A percentile compares a stretch with the other conserved stretches of the same genome.
Evolutionary conservation across 2,113 vertebrate species (phyloP).

Genomic region (Pseudopipra pipra): DNA sequence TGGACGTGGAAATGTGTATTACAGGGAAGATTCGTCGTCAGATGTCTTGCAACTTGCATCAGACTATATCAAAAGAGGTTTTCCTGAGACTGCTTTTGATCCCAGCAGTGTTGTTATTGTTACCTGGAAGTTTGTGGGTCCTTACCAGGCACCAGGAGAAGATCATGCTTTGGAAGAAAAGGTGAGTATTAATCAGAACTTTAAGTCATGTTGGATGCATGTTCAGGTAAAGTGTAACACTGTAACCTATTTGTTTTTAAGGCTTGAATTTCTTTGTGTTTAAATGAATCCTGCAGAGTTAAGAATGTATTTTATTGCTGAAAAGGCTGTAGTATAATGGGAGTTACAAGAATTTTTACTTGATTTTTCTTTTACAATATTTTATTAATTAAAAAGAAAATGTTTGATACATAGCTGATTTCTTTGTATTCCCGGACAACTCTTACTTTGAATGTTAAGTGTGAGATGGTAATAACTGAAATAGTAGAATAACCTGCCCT

Average conservation of each 20-base stretch:
- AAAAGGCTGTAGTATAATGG: background rate
- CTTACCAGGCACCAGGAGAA: constrained; percentile 59
- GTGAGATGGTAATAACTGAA: background rate
- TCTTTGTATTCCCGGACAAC: background rate
- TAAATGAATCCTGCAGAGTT: background rate
- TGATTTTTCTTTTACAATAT: background rate
- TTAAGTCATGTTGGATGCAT: background rate
- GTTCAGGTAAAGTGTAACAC: background rate
- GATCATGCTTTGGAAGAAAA: constrained; percentile 66
- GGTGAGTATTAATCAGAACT: constrained; percentile 62
- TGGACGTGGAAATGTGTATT: constrained; percentile 82
- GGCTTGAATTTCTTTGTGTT: background rate
- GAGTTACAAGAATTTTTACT: background rate
- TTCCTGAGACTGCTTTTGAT: constrained; percentile 76
- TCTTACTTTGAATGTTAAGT: background rate
- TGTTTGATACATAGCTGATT: background rate
- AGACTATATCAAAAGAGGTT: constrained; percentile 79
- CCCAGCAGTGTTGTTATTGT: constrained; percentile 79
- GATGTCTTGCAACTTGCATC: constrained; percentile 70
- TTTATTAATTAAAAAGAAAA: background rate
- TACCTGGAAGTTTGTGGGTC: constrained; percentile 83
- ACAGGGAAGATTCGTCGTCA: constrained; percentile 81
- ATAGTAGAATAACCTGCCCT: background rate
- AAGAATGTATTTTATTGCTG: background rate
- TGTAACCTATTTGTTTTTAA: background rate